phyloP scores from a whole-genome alignment of 37 sponge, comb jelly and placozoan species.

The Oopsacas minuta region DNA sequence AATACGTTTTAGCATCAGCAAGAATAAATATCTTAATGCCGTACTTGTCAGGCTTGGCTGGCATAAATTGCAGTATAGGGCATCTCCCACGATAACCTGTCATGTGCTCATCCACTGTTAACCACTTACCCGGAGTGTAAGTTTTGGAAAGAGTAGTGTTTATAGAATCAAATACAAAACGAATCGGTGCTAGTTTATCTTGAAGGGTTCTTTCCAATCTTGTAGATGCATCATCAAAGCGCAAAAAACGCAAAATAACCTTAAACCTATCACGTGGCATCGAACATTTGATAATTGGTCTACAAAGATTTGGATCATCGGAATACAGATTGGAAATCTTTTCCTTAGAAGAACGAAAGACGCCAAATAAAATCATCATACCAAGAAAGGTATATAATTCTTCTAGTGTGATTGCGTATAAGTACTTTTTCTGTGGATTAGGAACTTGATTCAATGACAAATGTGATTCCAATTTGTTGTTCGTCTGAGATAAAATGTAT shows the following conservation, averaged over 20 bases:
- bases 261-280: conserved; percentile 12
- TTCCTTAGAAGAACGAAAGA: neutral
- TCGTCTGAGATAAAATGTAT: neutral
- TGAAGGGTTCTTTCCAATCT: neutral
- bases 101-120: neutral
- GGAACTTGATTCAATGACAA: neutral
- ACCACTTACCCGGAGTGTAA: neutral
- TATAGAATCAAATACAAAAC: neutral
- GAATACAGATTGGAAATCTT: neutral
- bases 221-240: neutral
- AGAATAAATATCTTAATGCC: neutral
- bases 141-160: neutral
- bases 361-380: neutral
- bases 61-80: neutral
- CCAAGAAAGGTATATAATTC: neutral
- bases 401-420: neutral
- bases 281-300: neutral
- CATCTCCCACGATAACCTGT: neutral
- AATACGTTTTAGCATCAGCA: neutral
- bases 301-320: neutral
- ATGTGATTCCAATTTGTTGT: neutral
- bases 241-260: neutral
- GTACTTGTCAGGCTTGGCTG: neutral
- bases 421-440: neutral
- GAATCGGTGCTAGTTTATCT: neutral